These are phyloP conservation scores for Orcinus orca DNA, from an alignment of 2,113 vertebrate species.

Conservation along the genomic window DNA sequence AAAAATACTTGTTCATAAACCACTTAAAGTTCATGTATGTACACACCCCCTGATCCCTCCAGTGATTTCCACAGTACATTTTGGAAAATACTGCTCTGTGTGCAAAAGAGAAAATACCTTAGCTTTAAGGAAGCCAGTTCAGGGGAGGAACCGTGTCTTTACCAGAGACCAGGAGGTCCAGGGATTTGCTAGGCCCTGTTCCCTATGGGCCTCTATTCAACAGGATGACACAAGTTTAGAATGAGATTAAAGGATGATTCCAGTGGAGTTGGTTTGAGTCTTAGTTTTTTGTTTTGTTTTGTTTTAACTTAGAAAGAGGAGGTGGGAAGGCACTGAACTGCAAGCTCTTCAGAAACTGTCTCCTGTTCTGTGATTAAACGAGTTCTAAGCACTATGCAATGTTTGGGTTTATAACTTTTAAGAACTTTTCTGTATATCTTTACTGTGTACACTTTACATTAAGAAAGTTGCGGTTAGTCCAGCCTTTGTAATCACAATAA, in stretches of 20 bases:
- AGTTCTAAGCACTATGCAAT: background rate
- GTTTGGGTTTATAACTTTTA: background rate
- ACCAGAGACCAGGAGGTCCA: background rate
- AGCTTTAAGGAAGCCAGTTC: background rate
- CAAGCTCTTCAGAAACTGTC: background rate
- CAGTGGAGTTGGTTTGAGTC: background rate
- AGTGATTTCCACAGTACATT: background rate
- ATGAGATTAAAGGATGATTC: slow-evolving; percentile 44
- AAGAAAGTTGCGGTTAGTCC: background rate
- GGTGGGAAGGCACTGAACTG: background rate
- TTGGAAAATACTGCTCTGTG: background rate
- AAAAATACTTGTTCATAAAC: background rate
- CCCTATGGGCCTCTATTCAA: background rate
- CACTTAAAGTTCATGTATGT: background rate
- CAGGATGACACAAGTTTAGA: slow-evolving; percentile 33
- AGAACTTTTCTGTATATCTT: background rate
- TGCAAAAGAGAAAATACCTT: background rate
- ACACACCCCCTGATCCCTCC: background rate
- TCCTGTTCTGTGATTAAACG: background rate
- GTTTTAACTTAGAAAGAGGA: slow-evolving; percentile 43
- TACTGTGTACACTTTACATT: background rate
- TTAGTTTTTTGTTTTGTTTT: background rate
- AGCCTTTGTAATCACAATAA: background rate
- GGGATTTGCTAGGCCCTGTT: background rate
- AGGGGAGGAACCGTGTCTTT: background rate